These are phyloP conservation scores for Dipodomys ordii DNA, from an alignment of 2,113 vertebrate genomes.

Conservation along the genomic window DNA sequence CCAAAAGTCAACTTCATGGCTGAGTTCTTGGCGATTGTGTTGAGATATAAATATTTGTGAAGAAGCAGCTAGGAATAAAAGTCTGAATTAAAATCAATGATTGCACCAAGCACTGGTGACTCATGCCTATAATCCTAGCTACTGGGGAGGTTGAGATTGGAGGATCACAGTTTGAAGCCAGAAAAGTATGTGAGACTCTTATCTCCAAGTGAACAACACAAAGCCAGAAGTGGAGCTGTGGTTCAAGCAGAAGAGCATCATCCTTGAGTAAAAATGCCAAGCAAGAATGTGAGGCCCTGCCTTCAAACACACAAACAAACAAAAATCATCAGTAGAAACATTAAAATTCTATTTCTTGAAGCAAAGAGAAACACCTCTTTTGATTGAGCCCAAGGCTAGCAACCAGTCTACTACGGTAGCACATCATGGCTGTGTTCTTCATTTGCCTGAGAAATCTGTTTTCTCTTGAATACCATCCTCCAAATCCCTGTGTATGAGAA, in stretches of 20 bases:
- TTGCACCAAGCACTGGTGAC: no score
- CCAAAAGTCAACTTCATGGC: constrained; percentile 60
- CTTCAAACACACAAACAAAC: no score
- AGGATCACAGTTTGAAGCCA: no score
- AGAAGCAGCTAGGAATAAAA: constrained; percentile 57
- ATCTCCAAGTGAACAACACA: no score
- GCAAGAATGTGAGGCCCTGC: no score
- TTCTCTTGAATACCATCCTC: constrained; percentile 68
- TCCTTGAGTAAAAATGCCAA: no score
- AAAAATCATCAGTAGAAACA: no score
- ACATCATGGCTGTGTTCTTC: constrained; percentile 55
- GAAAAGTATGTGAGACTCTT: no score
- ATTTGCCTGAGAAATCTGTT: constrained; percentile 68
- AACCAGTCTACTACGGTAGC: constrained; percentile 28
- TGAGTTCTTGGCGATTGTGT: constrained; percentile 55
- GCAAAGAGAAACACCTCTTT: constrained; percentile 69
- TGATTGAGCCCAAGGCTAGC: constrained; percentile 49
- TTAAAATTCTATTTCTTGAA: constrained; percentile 44
- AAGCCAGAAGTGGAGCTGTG: no score
- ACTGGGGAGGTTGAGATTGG: no score
- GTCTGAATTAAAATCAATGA: constrained; percentile 72
- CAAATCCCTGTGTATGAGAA: constrained; percentile 57
- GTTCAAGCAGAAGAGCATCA: no score
- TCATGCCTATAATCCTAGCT: no score
- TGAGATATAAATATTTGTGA: constrained; percentile 68